Evolutionary conservation across 2,797 vertebrate genomes (phyloP).

Genomic region (Argyrosomus regius): DNA sequence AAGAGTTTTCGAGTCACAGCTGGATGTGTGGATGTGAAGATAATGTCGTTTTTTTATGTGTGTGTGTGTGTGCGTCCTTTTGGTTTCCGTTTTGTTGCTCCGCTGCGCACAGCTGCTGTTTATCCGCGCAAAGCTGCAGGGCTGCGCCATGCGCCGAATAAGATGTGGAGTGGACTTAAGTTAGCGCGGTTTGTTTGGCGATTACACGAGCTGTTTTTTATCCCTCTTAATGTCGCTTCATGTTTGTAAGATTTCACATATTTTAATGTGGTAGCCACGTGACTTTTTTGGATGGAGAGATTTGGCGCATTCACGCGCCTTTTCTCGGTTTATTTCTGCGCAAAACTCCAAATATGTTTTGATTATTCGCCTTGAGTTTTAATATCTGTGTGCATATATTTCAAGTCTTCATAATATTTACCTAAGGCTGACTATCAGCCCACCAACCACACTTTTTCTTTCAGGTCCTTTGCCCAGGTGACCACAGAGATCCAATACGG

Average conservation of each 20-base stretch:
- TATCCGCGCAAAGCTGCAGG: slow-evolving; percentile 73
- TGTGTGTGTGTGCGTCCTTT: slow-evolving; percentile 16
- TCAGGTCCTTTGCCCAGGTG: slow-evolving; percentile 77
- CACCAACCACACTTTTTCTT: slow-evolving; percentile 11
- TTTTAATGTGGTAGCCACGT: slow-evolving; percentile 1
- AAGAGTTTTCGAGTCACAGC: too few species aligned
- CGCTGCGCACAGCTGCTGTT: slow-evolving; percentile 61
- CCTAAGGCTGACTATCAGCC: background rate
- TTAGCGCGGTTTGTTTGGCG: background rate
- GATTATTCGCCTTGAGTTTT: rapidly evolving
- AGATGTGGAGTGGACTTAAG: slow-evolving; percentile 81
- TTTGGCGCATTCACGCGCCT: background rate
- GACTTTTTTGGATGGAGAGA: slow-evolving; percentile 4
- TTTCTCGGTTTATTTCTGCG: background rate
- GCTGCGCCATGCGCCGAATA: slow-evolving; percentile 68
- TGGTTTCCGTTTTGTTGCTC: slow-evolving; percentile 46
- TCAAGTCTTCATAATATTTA: rapidly evolving
- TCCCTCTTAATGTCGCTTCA: background rate
- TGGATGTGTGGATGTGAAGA: background rate
- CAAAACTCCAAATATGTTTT: background rate
- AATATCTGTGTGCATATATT: rapidly evolving
- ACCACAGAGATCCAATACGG: slow-evolving; percentile 85
- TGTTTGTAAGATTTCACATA: rapidly evolving
- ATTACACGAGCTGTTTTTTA: rapidly evolving
- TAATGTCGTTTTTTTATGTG: background rate